Evolutionary conservation across 2,113 vertebrate species (phyloP), one percentile per base, ranked within the genome.

Genomic region (Abramis brama): DNA sequence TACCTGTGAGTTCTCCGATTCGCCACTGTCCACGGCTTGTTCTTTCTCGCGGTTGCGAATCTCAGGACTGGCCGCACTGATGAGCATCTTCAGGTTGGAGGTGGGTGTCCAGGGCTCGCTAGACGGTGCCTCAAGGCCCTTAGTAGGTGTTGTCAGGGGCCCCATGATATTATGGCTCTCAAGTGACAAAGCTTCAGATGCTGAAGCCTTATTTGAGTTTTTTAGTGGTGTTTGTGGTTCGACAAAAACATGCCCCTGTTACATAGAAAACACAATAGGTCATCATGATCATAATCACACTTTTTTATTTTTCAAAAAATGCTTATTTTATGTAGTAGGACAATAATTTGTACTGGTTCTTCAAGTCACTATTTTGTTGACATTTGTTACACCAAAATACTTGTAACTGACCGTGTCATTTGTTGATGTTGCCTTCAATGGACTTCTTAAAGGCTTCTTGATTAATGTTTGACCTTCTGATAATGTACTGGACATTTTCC

Each of bases 51-150:
- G 91, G 94, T 94, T 97, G 90, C 98, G 94, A 85, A 99, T 99
- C 92, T 99, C 98, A 0, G 97, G 97, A 91, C 97, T 99, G 27
- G 97, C 98, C 0, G 97, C 98, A 5, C 96, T 99, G 84, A 99
- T 97, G 45, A 99, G 95, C 95, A 99, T 98, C 90, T 99, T 99
- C 1, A 99, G 93, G 92, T 99, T 99, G 27, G 97, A 97, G 0
- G 97, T 99, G 0, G 98, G 98, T 0, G 98, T 99, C 98, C 97
- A 99, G 50, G 98, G 98, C 21, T 99, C 98, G 1, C 93, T 95
- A 3, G 93, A 92, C 21, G 91, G 85, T 0, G 11, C 84, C 66
- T 97, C 96, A 52, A 92, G 92, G 30, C 94, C 94, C 68, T 98
- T 99, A 74, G 97, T 96, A 1, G 98, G 97, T 0, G 97, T 98